These are phyloP conservation scores for Resseliella maxima DNA, from an alignment of 2,888 invertebrate species.

Conservation along the genomic window DNA sequence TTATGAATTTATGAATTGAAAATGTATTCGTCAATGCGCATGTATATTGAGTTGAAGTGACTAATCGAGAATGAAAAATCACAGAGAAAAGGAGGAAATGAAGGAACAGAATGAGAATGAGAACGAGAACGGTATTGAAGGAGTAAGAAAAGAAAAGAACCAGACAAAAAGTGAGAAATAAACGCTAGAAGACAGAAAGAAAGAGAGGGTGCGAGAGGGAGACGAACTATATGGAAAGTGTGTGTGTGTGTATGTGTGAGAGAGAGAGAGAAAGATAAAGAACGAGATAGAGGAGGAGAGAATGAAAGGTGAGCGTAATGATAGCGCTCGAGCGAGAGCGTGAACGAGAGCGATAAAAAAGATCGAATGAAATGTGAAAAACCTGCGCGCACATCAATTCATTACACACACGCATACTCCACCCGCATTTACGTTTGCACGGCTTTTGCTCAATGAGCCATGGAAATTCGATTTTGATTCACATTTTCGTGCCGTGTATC, in stretches of 20 bases:
- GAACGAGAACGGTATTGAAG: neutral
- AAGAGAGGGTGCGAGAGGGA: neutral
- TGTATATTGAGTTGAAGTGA: constrained; percentile 31
- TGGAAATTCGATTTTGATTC: constrained; percentile 44
- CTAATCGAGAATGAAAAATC: neutral
- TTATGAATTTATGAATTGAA: constrained; percentile 1
- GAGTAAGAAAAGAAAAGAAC: neutral
- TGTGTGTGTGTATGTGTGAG: neutral
- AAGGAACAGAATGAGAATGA: neutral
- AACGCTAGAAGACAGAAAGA: too few relatives aligned
- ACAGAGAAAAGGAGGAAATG: neutral
- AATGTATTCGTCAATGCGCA: neutral
- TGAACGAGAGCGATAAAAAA: too few relatives aligned
- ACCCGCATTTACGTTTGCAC: constrained; percentile 1
- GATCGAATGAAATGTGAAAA: neutral
- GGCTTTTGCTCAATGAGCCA: constrained; percentile 29
- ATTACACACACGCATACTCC: constrained; percentile 27
- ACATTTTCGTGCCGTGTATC: constrained; percentile 38
- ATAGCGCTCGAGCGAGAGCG: too few relatives aligned
- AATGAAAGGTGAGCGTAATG: too few relatives aligned
- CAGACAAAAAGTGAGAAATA: neutral
- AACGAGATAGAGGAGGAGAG: too few relatives aligned
- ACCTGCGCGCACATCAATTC: constrained; percentile 36
- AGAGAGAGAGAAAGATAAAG: neutral
- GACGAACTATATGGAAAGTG: too few relatives aligned